Evolutionary conservation across 2,888 invertebrate genomes (phyloP).

Genomic region (Acanthosepion lycidas): DNA sequence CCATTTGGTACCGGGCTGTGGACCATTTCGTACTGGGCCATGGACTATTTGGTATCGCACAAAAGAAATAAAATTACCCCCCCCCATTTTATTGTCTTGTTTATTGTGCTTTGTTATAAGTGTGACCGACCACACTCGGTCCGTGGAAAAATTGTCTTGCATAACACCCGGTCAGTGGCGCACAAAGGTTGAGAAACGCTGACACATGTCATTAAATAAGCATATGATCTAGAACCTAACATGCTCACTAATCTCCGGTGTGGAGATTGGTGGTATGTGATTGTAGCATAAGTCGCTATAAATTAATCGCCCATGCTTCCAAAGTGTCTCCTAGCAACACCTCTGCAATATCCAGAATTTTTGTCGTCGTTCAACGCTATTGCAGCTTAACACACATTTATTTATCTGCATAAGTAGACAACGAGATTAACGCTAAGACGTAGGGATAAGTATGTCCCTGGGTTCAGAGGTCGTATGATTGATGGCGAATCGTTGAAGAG

Average conservation of each 20-base stretch:
- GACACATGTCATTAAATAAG: not conserved
- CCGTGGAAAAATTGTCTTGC: too few species aligned
- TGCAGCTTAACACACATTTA: not conserved
- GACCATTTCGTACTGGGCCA: too few species aligned
- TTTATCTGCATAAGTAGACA: not conserved
- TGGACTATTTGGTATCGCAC: too few species aligned
- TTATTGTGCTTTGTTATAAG: too few species aligned
- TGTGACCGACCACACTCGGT: too few species aligned
- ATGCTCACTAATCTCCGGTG: not conserved
- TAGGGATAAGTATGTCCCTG: not conserved
- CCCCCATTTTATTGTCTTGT: too few species aligned
- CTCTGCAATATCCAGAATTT: not conserved
- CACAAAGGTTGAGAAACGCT: too few species aligned
- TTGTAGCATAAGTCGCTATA: not conserved
- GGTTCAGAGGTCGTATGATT: not conserved
- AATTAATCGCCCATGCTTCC: not conserved
- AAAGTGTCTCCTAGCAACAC: not conserved
- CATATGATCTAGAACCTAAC: not conserved
- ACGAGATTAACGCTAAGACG: not conserved
- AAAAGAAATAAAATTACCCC: too few species aligned
- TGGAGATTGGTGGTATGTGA: not conserved
- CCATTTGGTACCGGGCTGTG: too few species aligned
- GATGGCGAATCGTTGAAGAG: too few species aligned
- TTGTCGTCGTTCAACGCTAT: not conserved
- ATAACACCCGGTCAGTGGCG: too few species aligned